Conservation (phyloP, 2,113 vertebrate species). For the Centropus bengalensis region DNA sequence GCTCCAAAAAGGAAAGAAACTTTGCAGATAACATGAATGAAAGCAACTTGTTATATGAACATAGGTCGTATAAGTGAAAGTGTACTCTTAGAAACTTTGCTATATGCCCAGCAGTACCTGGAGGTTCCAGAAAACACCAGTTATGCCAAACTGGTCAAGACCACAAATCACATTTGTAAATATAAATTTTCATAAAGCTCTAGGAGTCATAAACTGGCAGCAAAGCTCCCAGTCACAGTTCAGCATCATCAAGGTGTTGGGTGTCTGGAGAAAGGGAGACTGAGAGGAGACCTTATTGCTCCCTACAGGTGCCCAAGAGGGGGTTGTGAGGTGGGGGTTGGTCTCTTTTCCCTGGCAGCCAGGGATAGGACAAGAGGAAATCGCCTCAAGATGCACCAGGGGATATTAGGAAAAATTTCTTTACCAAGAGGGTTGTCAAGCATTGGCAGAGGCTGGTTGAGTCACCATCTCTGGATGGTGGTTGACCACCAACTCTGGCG, state of each 20-base stretch:
- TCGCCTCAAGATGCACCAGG: too few relatives aligned
- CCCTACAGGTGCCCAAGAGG: too few relatives aligned
- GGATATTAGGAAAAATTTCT: too few relatives aligned
- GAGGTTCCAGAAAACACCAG: not conserved
- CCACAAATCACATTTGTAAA: not conserved
- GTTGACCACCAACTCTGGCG: too few relatives aligned
- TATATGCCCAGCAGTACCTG: not conserved
- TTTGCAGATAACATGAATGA: not conserved
- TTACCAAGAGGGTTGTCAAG: too few relatives aligned
- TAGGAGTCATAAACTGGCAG: not conserved
- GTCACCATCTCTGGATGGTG: too few relatives aligned
- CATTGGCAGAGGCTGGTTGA: too few relatives aligned
- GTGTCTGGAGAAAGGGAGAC: too few relatives aligned
- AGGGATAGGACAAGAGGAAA: too few relatives aligned
- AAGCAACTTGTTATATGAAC: not conserved
- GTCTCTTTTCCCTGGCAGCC: too few relatives aligned
- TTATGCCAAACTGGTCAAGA: not conserved
- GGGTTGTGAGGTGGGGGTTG: too few relatives aligned
- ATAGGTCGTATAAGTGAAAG: not conserved
- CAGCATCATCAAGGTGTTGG: not conserved
- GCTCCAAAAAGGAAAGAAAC: not conserved
- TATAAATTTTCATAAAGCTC: not conserved
- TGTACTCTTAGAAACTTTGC: not conserved
- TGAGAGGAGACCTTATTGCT: too few relatives aligned
- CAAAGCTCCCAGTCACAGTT: not conserved